A percentile compares a stretch with the other conserved stretches of the same genome.
These are phyloP conservation scores for Chouioia cunea DNA, from an alignment of 2,888 invertebrate species.

Conservation along the genomic window DNA sequence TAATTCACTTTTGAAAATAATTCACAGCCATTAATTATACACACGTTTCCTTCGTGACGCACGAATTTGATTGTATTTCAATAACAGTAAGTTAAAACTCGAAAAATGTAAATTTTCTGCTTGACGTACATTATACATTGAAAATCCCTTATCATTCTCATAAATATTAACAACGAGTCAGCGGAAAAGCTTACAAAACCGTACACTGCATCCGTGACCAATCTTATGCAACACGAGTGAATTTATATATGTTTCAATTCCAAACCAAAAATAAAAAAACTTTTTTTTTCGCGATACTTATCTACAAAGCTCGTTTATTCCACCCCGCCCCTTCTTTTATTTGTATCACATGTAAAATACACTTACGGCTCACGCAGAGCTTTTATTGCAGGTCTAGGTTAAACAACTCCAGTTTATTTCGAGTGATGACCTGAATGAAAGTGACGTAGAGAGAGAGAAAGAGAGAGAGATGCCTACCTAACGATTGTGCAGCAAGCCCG, in stretches of 20 bases:
- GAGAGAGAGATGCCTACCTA: not conserved
- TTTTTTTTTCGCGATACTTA: too few relatives aligned
- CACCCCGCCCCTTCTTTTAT: not conserved
- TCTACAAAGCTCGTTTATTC: not conserved
- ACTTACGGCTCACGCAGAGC: constrained; percentile 40
- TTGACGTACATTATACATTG: too few relatives aligned
- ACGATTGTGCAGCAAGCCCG: not conserved
- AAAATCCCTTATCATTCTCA: not conserved
- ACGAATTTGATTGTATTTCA: too few relatives aligned
- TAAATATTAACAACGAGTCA: constrained; percentile 20
- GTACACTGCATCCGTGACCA: constrained; percentile 21
- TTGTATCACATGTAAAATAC: constrained; percentile 1
- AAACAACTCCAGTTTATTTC: constrained; percentile 46
- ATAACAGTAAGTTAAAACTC: too few relatives aligned
- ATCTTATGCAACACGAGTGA: constrained; percentile 26
- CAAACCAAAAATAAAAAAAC: too few relatives aligned
- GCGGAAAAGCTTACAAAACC: not conserved
- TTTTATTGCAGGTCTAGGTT: constrained; percentile 45
- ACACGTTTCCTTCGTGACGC: too few relatives aligned
- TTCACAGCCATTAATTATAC: too few relatives aligned
- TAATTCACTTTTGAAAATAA: too few relatives aligned
- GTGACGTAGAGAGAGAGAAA: constrained; percentile 28
- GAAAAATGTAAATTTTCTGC: too few relatives aligned
- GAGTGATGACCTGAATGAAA: constrained; percentile 47
- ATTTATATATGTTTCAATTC: too few relatives aligned